Base-by-base conservation (phyloP, 2,113 vertebrate species). In the Cochlearius cochlearius region DNA sequence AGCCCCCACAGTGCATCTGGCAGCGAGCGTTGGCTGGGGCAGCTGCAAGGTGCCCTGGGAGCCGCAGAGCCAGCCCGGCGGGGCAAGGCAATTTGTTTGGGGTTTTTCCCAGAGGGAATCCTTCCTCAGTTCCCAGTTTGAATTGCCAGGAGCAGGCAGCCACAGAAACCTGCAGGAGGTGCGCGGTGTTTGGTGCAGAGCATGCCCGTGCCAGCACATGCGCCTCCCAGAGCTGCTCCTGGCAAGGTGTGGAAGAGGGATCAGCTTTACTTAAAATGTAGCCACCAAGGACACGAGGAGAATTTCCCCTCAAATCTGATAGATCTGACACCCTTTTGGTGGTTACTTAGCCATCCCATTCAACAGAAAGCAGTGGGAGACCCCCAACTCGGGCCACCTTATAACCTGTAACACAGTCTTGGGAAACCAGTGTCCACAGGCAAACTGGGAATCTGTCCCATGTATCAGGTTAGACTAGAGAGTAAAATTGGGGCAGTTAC, bases 171-270 rank as follows among this genome's bases (percentile, higher is more conserved):
- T 36, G 67, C 45, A n/a, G 58, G 30, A 21, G 39, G 27, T 12
- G 19, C 49, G 0, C 18, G 9, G 1, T 6, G 25, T 20, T 26
- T 10, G 64, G 13, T 16, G 41, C 36, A 49, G 7, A 38, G 26
- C 34, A 4, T 0, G 36, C 1, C 16, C 7, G 1, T 6, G 32
- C 38, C 79, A 63, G 2, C 25, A 11, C 45, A 2, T 1, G 4
- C 11, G 53, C 39, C 68, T 18, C 8, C 43, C 67, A 50, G 10
- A 6, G 39, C 45, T 56, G n/a, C 19, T 75, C 43, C 59, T 27
- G 25, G 20, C 3, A 30, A 12, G 5, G 1, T 0, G 13, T 12
- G 49, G 20, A 2, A 12, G 12, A 23, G 47, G 25, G 26, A 59
- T 27, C 39, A 47, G 5, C 7, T 75, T 22, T 8, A 43, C 38